A percentile compares a stretch with the other conserved stretches of the same genome.
Evolutionary conservation across 1,140 invertebrate species (phyloP).

Genomic region (Drosophila murphyi): DNA sequence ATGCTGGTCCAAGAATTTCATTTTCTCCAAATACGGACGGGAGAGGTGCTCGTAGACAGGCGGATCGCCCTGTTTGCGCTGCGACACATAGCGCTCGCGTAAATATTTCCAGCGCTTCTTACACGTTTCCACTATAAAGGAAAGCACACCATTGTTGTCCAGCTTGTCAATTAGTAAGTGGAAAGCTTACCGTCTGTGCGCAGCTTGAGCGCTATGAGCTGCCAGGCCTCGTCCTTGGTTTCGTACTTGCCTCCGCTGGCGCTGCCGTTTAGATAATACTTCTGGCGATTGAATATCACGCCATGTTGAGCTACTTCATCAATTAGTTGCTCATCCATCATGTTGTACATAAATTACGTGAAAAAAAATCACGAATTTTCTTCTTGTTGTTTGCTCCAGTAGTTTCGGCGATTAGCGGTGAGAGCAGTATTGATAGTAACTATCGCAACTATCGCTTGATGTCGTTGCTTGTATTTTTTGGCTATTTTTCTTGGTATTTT

Average conservation of each 20-base stretch:
- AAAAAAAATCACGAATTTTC: conserved; percentile 26
- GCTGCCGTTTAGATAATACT: conserved; percentile 79
- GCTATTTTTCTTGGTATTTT: conserved; percentile 12
- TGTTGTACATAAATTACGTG: conserved; percentile 42
- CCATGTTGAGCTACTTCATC: conserved; percentile 82
- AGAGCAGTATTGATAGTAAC: not conserved
- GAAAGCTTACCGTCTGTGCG: conserved; percentile 76
- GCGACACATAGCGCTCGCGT: conserved; percentile 82
- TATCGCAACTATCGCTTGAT: not conserved
- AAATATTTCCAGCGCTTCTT: conserved; percentile 84
- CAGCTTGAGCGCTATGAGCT: conserved; percentile 74
- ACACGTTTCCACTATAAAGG: conserved; percentile 75
- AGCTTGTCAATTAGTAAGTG: conserved; percentile 14
- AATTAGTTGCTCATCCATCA: conserved; percentile 84
- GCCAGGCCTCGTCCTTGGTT: conserved; percentile 83
- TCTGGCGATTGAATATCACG: conserved; percentile 83
- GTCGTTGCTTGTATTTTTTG: not conserved
- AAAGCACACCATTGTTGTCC: conserved; percentile 8
- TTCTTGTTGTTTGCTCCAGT: conserved; percentile 27
- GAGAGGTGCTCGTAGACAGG: conserved; percentile 83
- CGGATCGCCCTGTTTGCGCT: conserved; percentile 80
- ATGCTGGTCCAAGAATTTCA: conserved; percentile 83
- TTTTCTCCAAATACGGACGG: conserved; percentile 82
- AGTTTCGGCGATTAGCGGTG: conserved; percentile 36
- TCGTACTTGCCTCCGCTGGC: conserved; percentile 76